phyloP scores from a whole-genome alignment of 2,888 invertebrate species.

The Xylota sylvarum region DNA sequence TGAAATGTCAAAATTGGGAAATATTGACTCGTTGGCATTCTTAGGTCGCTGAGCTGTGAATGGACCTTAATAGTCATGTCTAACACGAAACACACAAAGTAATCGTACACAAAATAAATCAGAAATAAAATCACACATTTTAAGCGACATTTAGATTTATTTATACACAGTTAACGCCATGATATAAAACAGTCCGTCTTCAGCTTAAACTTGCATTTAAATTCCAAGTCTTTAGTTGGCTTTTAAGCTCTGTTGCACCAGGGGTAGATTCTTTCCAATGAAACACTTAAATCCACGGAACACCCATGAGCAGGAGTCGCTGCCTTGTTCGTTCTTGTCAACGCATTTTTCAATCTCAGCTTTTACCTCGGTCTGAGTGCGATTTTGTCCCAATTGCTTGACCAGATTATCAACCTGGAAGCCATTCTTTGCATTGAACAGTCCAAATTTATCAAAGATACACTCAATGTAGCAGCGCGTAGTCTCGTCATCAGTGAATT shows the following conservation, averaged over 20 bases:
- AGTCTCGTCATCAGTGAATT: constrained; percentile 84
- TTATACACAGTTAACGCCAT: constrained; percentile 59
- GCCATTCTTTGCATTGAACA: constrained; percentile 83
- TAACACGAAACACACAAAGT: too few relatives aligned
- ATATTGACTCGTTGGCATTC: too few relatives aligned
- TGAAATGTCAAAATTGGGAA: too few relatives aligned
- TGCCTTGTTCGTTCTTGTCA: constrained; percentile 83
- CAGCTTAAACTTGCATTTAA: constrained; percentile 38
- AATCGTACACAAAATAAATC: background rate
- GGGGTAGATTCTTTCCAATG: constrained; percentile 83
- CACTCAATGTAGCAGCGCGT: constrained; percentile 84
- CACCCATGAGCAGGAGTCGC: constrained; percentile 83
- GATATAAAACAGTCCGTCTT: constrained; percentile 52
- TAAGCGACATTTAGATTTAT: constrained; percentile 61
- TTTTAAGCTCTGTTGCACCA: constrained; percentile 84
- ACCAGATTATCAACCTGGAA: constrained; percentile 84
- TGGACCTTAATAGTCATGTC: too few relatives aligned
- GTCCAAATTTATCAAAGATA: constrained; percentile 84
- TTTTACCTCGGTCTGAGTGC: constrained; percentile 82
- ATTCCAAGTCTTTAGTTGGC: constrained; percentile 79
- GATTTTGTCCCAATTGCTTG: constrained; percentile 83
- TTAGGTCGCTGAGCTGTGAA: too few relatives aligned
- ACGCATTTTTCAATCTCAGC: constrained; percentile 83
- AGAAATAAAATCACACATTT: constrained; percentile 1
- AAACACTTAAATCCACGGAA: constrained; percentile 85